Base-by-base conservation (phyloP, 2,113 vertebrate genomes). In the Notarius lentiginosus region DNA sequence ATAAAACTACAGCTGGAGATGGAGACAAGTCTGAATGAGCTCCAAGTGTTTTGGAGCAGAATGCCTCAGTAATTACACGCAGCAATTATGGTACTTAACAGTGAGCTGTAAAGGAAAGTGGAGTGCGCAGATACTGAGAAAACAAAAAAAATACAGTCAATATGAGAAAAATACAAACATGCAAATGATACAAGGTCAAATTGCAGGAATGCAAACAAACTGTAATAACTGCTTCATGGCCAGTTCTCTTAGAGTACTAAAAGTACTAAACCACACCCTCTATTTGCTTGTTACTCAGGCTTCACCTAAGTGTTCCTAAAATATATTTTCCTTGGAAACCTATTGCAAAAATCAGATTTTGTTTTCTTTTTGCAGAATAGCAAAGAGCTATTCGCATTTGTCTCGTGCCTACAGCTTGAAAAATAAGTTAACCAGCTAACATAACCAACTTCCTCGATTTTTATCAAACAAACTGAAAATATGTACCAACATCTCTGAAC, bases 1-100 rank as follows among this genome's bases (percentile, higher is more conserved):
- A 89, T 68, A 90, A 91, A 86, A 22, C 75, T 66, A 30, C 84
- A 88, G 82, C 77, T 88, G 89, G 68, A 79, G 73, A 22, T 9
- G 15, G 60, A 87, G 85, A 70, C 55, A 51, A 82, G 27, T 68
- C 49, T 84, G 58, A 47, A 17, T 22, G 18, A 70, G 77, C 72
- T 68, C 56, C 63, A 86, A 88, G 89, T 55, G 88, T 83, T 87
- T 60, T 24, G 8, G 49, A 34, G 63, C 77, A 84, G 76, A 81
- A 86, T 56, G 77, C 63, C 70, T 84, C 47, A 87, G 76, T 88
- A 79, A 86, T 89, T 86, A 89, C 61, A 34, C 49, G 49, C 80
- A 68, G 75, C 61, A 86, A 90, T 89, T 82, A 90, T 18, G 58
- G 10, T 73, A 82, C 84, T 87, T 89, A 83, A 55, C 63, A 72